phyloP scores from a whole-genome alignment of 2,888 invertebrate species.

The Alloplasta piceator region DNA sequence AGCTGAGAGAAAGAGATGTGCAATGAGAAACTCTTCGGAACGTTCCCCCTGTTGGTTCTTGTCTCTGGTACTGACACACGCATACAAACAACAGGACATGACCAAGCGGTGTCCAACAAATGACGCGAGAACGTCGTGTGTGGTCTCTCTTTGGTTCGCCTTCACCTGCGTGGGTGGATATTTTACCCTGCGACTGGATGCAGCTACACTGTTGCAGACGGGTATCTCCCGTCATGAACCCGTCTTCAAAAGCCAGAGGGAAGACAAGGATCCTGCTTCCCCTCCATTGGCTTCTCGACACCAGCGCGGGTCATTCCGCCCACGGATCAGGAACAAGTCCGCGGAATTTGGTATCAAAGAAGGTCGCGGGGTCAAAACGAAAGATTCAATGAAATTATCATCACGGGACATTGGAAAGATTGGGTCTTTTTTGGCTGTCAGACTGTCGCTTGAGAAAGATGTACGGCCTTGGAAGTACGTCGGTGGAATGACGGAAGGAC shows the following conservation, averaged over 20 bases:
- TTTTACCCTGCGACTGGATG: slow-evolving; percentile 60
- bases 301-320: slow-evolving; percentile 28
- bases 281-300: slow-evolving; percentile 35
- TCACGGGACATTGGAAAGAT: slow-evolving; percentile 5
- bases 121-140: slow-evolving; percentile 81
- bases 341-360: slow-evolving; percentile 48
- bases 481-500: slow-evolving; percentile 16
- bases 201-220: slow-evolving; percentile 13
- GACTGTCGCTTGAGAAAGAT: slow-evolving; percentile 39
- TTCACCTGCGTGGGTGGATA: slow-evolving; percentile 79
- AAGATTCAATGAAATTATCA: slow-evolving; percentile 51
- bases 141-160: slow-evolving; percentile 74
- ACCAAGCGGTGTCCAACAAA: slow-evolving; percentile 81
- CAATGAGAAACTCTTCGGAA: slow-evolving; percentile 76
- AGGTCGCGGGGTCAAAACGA: slow-evolving; percentile 48
- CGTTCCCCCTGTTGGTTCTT: slow-evolving; percentile 54
- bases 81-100: slow-evolving; percentile 74
- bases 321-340: slow-evolving; percentile 33
- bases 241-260: slow-evolving; percentile 57
- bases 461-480: slow-evolving; percentile 32
- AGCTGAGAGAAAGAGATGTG: slow-evolving; percentile 72
- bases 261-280: slow-evolving; percentile 36
- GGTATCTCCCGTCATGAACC: slow-evolving; percentile 60
- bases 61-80: slow-evolving; percentile 23
- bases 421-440: slow-evolving; percentile 2